These are phyloP conservation scores for Apodemia duryi DNA, from an alignment of 2,888 invertebrate genomes.

Conservation along the genomic window DNA sequence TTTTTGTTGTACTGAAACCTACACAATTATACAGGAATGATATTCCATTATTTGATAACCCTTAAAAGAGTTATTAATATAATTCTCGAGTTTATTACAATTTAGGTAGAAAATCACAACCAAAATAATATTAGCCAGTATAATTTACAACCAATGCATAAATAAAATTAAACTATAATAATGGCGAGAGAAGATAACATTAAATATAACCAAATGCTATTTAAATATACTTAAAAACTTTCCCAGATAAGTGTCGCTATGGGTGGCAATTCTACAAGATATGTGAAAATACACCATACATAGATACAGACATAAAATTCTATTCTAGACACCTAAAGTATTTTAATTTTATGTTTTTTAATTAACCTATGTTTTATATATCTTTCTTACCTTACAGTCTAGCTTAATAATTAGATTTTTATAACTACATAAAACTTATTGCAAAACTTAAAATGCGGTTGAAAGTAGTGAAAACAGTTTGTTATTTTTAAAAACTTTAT, in stretches of 20 bases:
- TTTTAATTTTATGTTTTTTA: too few relatives aligned
- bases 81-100: background rate
- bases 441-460: background rate
- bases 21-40: background rate
- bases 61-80: background rate
- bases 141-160: too few relatives aligned
- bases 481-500: too few relatives aligned
- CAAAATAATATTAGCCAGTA: too few relatives aligned
- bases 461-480: background rate
- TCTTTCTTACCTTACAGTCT: background rate
- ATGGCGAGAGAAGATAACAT: too few relatives aligned
- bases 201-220: too few relatives aligned
- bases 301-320: background rate
- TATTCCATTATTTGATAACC: background rate
- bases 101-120: background rate
- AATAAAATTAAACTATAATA: too few relatives aligned
- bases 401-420: background rate
- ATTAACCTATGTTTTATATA: constrained; percentile 4
- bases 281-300: constrained; percentile 8
- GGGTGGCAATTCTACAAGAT: background rate
- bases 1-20: background rate
- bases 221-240: too few relatives aligned
- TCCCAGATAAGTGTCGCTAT: background rate
- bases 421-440: background rate
- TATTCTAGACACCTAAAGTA: background rate